Evolutionary conservation across 2,797 vertebrate species (phyloP).

Genomic region (Peromyscus nudipes): DNA sequence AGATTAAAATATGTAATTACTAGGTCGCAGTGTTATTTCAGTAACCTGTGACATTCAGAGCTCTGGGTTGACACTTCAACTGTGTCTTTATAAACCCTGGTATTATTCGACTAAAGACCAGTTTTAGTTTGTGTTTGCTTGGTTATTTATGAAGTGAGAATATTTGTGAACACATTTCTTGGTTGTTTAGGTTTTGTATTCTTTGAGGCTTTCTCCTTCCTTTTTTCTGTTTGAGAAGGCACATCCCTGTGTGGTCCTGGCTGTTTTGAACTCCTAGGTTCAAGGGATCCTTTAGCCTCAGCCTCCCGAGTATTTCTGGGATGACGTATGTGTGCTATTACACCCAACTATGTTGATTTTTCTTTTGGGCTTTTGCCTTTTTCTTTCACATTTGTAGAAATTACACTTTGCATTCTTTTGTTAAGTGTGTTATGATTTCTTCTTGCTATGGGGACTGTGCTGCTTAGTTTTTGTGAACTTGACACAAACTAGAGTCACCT

Average conservation of each 20-base stretch:
- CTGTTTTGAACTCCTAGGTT: neutral
- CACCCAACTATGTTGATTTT: neutral
- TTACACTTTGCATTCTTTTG: constrained; percentile 54
- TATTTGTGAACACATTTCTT: constrained; percentile 24
- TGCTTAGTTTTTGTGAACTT: neutral
- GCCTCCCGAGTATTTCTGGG: neutral
- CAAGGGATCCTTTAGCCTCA: neutral
- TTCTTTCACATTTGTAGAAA: constrained; percentile 38
- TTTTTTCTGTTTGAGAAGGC: neutral
- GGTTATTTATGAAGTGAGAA: neutral
- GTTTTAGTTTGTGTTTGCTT: constrained; percentile 58
- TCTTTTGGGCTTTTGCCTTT: constrained; percentile 2
- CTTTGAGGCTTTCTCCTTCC: neutral
- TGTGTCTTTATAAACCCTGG: neutral
- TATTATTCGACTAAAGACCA: constrained; percentile 57
- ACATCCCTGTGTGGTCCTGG: neutral
- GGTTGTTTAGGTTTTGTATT: neutral
- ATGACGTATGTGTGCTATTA: neutral
- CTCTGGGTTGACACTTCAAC: neutral
- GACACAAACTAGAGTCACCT: neutral
- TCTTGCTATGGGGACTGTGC: neutral
- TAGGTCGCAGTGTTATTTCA: constrained; percentile 4
- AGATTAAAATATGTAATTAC: constrained; percentile 28
- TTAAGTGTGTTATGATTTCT: constrained; percentile 34
- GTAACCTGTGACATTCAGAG: neutral